Conservation (phyloP, 2,797 vertebrate genomes). For the Melopsittacus undulatus region DNA sequence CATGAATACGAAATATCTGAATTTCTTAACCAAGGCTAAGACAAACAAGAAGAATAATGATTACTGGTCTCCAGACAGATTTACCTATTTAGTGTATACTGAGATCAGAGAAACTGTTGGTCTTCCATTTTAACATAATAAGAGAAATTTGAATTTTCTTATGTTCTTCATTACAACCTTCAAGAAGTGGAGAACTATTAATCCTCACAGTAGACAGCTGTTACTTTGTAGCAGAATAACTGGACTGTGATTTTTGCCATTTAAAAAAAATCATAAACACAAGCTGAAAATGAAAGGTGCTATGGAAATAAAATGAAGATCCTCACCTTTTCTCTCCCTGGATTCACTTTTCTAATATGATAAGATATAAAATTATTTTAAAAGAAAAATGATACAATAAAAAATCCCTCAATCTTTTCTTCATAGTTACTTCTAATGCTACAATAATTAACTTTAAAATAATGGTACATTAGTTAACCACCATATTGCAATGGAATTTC, state of each 20-base stretch:
- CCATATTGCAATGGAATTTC: slow-evolving; percentile 56
- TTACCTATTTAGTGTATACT: neutral
- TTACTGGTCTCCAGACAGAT: neutral
- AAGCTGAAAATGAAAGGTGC: neutral
- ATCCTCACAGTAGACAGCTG: neutral
- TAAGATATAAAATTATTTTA: neutral
- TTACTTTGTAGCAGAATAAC: neutral
- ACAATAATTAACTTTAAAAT: slow-evolving; percentile 56
- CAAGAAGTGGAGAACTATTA: neutral
- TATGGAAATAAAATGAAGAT: neutral
- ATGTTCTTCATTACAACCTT: neutral
- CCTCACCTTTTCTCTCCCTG: neutral
- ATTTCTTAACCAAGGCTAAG: neutral
- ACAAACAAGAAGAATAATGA: neutral
- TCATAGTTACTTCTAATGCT: slow-evolving; percentile 25
- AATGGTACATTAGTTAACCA: slow-evolving; percentile 53
- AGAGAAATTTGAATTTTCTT: neutral
- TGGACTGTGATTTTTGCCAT: neutral
- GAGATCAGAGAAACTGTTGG: neutral
- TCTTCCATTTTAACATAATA: neutral
- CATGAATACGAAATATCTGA: neutral
- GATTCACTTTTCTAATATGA: neutral
- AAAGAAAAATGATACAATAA: neutral
- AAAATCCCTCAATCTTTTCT: neutral
- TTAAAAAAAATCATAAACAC: neutral